phyloP scores from a whole-genome alignment of 2,797 vertebrate genomes.

The Trachops cirrhosus region DNA sequence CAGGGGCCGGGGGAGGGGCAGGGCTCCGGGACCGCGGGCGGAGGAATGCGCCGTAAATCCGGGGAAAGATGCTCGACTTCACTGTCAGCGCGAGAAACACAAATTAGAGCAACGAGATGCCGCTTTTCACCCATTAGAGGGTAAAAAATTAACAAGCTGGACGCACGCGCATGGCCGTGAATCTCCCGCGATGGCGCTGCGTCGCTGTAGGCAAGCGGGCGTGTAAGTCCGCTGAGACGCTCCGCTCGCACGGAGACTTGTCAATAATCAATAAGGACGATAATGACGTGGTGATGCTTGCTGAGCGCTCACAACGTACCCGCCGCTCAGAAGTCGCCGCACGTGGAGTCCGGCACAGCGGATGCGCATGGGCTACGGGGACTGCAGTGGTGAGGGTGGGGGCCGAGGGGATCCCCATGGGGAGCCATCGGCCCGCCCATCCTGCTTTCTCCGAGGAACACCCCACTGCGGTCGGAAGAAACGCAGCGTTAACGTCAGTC shows the following conservation, averaged over 20 bases:
- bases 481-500: accelerated
- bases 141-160: background rate
- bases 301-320: accelerated
- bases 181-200: background rate
- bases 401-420: too few species aligned
- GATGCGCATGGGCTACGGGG: background rate
- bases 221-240: accelerated
- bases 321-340: accelerated
- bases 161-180: background rate
- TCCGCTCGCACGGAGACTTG: accelerated
- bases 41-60: background rate
- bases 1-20: background rate
- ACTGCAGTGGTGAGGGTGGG: background rate
- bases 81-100: background rate
- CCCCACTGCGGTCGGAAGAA: accelerated
- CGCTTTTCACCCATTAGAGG: background rate
- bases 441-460: accelerated
- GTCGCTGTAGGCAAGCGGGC: background rate
- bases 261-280: accelerated
- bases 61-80: background rate
- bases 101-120: slow-evolving; percentile 45
- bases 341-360: background rate
- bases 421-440: accelerated
- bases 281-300: accelerated
- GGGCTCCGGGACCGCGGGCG: background rate